phyloP scores from a whole-genome alignment of 2,797 vertebrate species.

The Smutsia temminckii region DNA sequence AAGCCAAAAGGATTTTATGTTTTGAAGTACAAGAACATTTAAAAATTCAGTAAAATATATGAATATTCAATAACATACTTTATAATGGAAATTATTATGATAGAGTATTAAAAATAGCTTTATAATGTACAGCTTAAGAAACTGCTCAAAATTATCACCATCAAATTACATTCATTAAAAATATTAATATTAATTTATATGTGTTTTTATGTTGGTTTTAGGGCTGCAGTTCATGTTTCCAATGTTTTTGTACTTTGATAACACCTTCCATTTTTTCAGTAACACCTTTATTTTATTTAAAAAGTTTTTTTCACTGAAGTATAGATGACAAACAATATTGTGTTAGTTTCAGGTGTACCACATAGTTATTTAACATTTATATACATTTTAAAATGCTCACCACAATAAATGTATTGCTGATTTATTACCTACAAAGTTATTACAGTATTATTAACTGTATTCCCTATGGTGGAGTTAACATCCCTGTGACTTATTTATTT shows the following conservation, averaged over 20 bases:
- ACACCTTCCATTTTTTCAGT: background rate
- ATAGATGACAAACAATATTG: no score
- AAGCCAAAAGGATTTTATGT: constrained; percentile 36
- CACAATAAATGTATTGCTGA: no score
- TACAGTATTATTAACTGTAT: no score
- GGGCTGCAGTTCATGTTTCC: background rate
- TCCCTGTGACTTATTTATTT: no score
- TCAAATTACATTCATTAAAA: background rate
- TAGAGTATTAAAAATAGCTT: background rate
- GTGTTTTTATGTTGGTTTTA: background rate
- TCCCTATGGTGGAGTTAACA: no score
- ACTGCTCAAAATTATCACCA: background rate
- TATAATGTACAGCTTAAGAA: background rate
- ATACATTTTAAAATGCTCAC: no score
- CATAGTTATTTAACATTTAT: no score
- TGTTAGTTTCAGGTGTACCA: no score
- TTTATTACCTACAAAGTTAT: no score
- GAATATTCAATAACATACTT: background rate
- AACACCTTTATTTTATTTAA: background rate
- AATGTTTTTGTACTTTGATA: background rate
- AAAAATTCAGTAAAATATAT: constrained; percentile 54
- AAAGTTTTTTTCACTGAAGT: no score
- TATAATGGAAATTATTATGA: background rate
- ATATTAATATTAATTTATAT: background rate
- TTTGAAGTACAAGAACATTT: constrained; percentile 58